Conservation (phyloP, 2,888 invertebrate genomes). For the Drosophila demipolita region DNA sequence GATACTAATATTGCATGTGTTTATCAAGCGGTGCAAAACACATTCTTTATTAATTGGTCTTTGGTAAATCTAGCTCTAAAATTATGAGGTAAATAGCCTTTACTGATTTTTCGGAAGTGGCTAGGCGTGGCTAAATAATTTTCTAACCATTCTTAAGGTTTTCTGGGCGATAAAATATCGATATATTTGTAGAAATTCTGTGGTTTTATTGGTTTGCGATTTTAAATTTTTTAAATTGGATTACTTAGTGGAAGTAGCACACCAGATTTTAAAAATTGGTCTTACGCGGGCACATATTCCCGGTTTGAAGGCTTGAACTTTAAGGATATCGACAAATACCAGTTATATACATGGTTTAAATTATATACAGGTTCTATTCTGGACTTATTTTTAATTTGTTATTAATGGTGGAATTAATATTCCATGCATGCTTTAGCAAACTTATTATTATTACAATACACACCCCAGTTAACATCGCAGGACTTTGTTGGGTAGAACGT, state of each 20-base stretch:
- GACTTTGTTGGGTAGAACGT: slow-evolving; percentile 38
- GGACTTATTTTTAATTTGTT: neutral
- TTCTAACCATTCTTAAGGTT: neutral
- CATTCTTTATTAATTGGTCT: too few relatives aligned
- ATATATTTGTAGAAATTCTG: neutral
- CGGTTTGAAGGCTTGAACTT: neutral
- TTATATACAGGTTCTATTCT: neutral
- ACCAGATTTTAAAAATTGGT: neutral
- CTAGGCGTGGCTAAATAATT: neutral
- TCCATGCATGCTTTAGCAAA: neutral
- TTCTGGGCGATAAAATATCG: too few relatives aligned
- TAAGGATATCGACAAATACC: neutral
- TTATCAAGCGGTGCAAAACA: neutral
- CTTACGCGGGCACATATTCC: neutral
- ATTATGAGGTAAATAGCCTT: too few relatives aligned
- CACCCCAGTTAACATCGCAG: slow-evolving; percentile 20
- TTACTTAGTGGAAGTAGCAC: neutral
- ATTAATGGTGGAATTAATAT: neutral
- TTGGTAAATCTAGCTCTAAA: too few relatives aligned
- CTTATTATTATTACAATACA: neutral
- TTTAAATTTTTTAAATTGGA: neutral
- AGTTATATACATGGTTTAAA: neutral
- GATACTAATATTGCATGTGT: neutral
- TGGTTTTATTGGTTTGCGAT: neutral
- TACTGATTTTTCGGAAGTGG: neutral